phyloP scores from a whole-genome alignment of 2,888 invertebrate genomes.

The Drosophila prostipennis region DNA sequence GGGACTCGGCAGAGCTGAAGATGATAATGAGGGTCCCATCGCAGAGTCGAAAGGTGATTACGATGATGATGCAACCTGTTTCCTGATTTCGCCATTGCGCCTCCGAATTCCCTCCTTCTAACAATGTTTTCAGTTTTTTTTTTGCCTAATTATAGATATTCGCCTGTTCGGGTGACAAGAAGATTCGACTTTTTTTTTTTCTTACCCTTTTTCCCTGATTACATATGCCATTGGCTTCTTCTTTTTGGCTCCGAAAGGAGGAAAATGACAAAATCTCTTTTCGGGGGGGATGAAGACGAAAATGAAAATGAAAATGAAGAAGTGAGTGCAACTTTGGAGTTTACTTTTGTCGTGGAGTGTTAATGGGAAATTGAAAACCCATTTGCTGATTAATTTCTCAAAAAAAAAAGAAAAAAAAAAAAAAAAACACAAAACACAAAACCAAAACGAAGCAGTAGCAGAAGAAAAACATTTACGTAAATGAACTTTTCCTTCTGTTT shows the following conservation, averaged over 20 bases:
- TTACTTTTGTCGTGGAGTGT: conserved; percentile 54
- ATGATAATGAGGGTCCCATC: conserved; percentile 9
- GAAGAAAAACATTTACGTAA: conserved; percentile 70
- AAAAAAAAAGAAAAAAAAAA: conserved; percentile 43
- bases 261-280: conserved; percentile 15
- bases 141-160: conserved; percentile 73
- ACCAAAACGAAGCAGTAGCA: conserved; percentile 38
- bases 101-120: conserved; percentile 12
- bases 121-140: conserved; percentile 40
- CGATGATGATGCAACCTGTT: conserved; percentile 64
- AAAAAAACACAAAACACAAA: neutral
- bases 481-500: conserved; percentile 63
- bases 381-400: conserved; percentile 78
- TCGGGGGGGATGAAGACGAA: neutral
- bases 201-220: conserved; percentile 19
- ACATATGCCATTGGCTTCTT: conserved; percentile 18
- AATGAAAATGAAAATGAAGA: too few species aligned
- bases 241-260: neutral
- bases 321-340: conserved; percentile 4
- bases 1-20: conserved; percentile 1
- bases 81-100: conserved; percentile 61
- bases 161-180: conserved; percentile 57
- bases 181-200: conserved; percentile 62
- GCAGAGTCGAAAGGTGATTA: conserved; percentile 9
- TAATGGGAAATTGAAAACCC: conserved; percentile 77